Conservation (phyloP, 35 echinoderm and acorn worm genomes). For the Ophioderma brevispina region DNA sequence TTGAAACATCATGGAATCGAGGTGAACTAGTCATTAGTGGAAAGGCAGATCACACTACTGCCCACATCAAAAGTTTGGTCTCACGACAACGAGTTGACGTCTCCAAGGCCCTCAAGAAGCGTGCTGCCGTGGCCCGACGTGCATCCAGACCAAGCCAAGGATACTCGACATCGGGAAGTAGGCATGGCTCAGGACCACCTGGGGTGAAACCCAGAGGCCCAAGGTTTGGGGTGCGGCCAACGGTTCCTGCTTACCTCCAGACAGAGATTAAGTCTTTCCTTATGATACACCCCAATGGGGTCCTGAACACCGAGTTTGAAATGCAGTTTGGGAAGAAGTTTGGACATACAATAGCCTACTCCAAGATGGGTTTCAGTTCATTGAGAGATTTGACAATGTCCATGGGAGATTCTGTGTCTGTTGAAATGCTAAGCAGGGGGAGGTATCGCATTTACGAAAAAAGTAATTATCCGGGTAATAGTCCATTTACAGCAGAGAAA, state of each 20-base stretch:
- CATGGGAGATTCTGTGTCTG: slow-evolving; percentile 31
- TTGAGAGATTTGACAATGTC: slow-evolving; percentile 55
- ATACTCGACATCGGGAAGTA: neutral
- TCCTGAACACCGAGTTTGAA: slow-evolving; percentile 67
- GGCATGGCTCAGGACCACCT: neutral
- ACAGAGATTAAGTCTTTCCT: slow-evolving; percentile 79
- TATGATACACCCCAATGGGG: slow-evolving; percentile 60
- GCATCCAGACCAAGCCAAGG: neutral
- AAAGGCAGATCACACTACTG: slow-evolving; percentile 73
- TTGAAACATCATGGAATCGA: slow-evolving; percentile 58
- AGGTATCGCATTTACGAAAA: slow-evolving; percentile 37
- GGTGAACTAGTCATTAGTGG: slow-evolving; percentile 76
- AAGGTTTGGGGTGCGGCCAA: neutral
- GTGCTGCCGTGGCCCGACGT: slow-evolving; percentile 29
- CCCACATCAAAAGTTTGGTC: slow-evolving; percentile 86
- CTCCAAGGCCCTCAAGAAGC: slow-evolving; percentile 61
- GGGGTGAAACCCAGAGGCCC: slow-evolving; percentile 22
- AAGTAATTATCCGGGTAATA: neutral
- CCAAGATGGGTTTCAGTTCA: slow-evolving; percentile 60
- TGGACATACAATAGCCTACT: slow-evolving; percentile 65
- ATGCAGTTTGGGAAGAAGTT: slow-evolving; percentile 41
- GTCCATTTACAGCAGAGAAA: neutral
- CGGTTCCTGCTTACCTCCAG: slow-evolving; percentile 77
- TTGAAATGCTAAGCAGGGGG: slow-evolving; percentile 41
- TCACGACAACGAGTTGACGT: slow-evolving; percentile 81